Evolutionary conservation across 2,113 vertebrate genomes (phyloP), one percentile per base, ranked within the genome.

Genomic region (Thermophis baileyi): DNA sequence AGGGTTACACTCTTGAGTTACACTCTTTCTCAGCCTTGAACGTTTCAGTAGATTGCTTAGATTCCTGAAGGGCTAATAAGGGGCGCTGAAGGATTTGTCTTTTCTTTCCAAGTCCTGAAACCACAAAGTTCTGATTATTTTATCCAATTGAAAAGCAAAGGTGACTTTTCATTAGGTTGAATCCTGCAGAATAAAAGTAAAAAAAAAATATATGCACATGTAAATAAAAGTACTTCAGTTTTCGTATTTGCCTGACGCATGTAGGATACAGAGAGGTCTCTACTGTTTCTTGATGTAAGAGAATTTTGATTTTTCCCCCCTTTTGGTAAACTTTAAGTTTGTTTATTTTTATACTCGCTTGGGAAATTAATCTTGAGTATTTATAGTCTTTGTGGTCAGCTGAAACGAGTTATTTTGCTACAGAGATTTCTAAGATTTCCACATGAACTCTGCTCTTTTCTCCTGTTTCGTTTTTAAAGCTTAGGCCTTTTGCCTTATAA

Each of bases 351-450:
- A 88, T 94, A 60, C 95, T 86, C 94, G 93, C 96, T 94, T 1
- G 0, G 94, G 94, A 96, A 97, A 97, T 96, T 2, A 30, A 97
- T 97, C 96, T 96, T 96, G 94, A 96, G 93, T 98, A 97, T 98
- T 98, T 98, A 97, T 97, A 97, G 97, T 94, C 60, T 93, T 93
- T 96, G 97, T 95, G 97, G 97, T 96, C 95, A 95, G 93, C 95
- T 96, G 92, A 94, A 95, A 96, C 94, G 94, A 97, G 96, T 97
- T 97, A 97, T 96, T 98, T 97, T 97, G 96, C 94, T 96, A 95
- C 90, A 94, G 96, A 96, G 97, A 97, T 98, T 98, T 97, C 94
- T 96, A 96, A 97, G 96, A 96, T 96, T 97, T 98, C 97, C 95
- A 92, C 96, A 97, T 97, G 90, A 90, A 96, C 96, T 35, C 20